Base-by-base conservation (phyloP, 2,888 invertebrate genomes). In the Hyppa rectilinea region DNA sequence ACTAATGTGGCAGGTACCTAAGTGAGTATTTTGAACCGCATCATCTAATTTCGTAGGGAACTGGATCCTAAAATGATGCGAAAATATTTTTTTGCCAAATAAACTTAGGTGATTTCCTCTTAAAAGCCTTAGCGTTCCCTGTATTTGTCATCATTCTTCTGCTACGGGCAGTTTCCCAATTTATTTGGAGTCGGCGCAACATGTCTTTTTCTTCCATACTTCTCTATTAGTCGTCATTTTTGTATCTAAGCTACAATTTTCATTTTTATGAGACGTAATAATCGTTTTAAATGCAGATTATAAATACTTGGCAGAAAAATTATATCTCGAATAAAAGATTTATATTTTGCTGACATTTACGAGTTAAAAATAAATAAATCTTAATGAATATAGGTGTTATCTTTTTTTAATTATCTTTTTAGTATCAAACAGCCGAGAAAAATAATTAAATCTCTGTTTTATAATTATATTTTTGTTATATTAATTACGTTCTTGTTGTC, bases 311-410 rank as follows among this genome's bases (percentile, higher is more conserved):
- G 10, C 38, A 23, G 23, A 23, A 17, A 23, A 31, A 36, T 59
- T 4, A 38, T 17, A 36, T 61, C 23, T 23, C 12, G 31, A 14
- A 23, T 26, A 64, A 14, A 43, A 63, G 12, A 34, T 43, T 34
- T 45, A 26, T 64, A 10, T n/a, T 34, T 69, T 9, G 29, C 6
- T 63, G 31, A 56, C 70, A 45, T 23, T 69, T 14, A 53, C 23
- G 43, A 4, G 5, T 62, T 31, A n/a, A 6, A 12, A 53, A 38
- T 47, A 38, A 47, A 74, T 74, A 47, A 71, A 74, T 61, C 20
- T n/a, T 20, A 20, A 14, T 38, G 14, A 3, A 14, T 38, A 38
- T 38, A 14, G 38, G 12, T 38, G 38, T 38, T 52, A 31, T 53
- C 6, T 20, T 52, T 31, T 38, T 14, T 38, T 38, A 17, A 31